phyloP scores from a whole-genome alignment of 2,113 vertebrate species.

The Neogale vison region DNA sequence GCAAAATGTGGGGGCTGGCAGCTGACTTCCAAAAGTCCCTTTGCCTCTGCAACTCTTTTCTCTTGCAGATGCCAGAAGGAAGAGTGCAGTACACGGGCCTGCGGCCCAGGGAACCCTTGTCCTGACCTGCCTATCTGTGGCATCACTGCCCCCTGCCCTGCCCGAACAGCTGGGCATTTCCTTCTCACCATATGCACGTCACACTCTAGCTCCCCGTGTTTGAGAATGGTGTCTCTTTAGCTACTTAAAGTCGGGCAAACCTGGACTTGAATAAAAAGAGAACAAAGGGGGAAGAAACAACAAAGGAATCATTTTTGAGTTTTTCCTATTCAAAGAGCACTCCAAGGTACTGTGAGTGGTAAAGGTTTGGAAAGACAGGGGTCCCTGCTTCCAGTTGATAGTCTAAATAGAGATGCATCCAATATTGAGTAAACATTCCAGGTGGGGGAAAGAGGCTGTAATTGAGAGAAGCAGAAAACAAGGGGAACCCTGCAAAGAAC shows the following conservation, averaged over 20 bases:
- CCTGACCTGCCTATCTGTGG: not conserved
- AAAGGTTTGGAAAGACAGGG: not conserved
- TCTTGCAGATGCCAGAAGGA: not conserved
- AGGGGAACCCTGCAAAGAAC: not conserved
- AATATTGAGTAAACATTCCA: not conserved
- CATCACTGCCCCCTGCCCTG: not conserved
- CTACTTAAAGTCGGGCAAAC: not conserved
- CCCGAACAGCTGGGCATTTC: not conserved
- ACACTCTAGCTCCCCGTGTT: not conserved
- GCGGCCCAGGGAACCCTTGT: fast-evolving
- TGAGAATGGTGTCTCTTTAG: not conserved
- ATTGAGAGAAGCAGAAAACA: not conserved
- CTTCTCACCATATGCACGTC: not conserved
- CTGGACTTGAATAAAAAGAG: not conserved
- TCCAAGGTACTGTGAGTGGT: not conserved
- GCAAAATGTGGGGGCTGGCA: too few species aligned
- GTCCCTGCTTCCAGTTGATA: not conserved
- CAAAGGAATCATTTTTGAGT: not conserved
- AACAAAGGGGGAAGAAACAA: not conserved
- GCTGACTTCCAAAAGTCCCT: not conserved
- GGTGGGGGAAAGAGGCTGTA: not conserved
- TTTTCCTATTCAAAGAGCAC: not conserved
- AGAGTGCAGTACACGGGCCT: too few species aligned
- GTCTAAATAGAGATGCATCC: not conserved
- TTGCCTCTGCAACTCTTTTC: not conserved